Percentiles rank a stretch among this genome's conserved stretches.
Evolutionary conservation across 2,888 invertebrate species (phyloP).

Genomic region (Rambutsinella grinnellia): DNA sequence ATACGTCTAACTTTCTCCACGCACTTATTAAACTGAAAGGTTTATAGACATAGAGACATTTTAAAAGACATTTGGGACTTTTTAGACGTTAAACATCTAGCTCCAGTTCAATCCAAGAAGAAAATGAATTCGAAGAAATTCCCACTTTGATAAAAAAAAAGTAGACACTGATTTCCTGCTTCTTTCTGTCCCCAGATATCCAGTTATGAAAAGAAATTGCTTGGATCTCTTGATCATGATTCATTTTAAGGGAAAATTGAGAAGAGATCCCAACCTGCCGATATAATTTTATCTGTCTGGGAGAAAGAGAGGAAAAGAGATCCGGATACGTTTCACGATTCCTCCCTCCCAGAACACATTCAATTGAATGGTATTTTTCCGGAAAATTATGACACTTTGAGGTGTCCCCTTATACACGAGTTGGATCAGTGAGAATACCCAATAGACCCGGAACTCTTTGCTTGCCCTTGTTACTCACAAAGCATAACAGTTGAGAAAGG

Average conservation of each 20-base stretch:
- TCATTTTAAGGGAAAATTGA: conserved; percentile 28
- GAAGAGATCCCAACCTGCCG: not conserved
- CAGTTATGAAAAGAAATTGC: conserved; percentile 31
- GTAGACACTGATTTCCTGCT: not conserved
- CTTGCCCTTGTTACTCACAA: not conserved
- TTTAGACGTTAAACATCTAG: conserved; percentile 12
- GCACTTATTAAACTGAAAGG: not conserved
- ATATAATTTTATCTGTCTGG: conserved; percentile 21
- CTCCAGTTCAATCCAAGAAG: not conserved
- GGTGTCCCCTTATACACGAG: conserved; percentile 34
- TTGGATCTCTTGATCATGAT: conserved; percentile 7
- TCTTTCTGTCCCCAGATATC: conserved; percentile 6
- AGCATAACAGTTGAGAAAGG: conserved; percentile 7
- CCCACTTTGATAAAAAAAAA: conserved; percentile 10
- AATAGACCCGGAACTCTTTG: conserved; percentile 42
- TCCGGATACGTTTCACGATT: conserved; percentile 32
- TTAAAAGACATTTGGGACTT: not conserved
- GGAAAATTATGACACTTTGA: conserved; percentile 57
- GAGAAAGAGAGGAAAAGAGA: conserved; percentile 2
- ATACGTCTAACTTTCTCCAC: not conserved
- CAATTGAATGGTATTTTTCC: conserved; percentile 55
- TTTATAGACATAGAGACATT: not conserved
- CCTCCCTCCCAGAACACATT: conserved; percentile 14
- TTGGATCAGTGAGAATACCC: conserved; percentile 28
- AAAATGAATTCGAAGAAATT: not conserved